These are phyloP conservation scores for Agonopterix subpropinquella DNA, from an alignment of 2,888 invertebrate genomes.

Conservation along the genomic window DNA sequence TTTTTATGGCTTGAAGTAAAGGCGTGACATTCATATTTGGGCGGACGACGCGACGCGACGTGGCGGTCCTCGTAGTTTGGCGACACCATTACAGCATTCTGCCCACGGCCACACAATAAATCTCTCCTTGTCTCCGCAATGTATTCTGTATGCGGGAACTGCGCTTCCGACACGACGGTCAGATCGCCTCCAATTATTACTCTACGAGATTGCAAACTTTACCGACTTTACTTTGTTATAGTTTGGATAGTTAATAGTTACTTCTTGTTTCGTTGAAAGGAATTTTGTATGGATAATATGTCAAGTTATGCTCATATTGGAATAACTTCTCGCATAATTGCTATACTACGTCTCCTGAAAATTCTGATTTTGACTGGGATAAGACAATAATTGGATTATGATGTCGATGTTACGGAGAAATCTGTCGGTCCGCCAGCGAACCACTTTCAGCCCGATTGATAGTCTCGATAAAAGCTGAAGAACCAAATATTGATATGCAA, in stretches of 20 bases:
- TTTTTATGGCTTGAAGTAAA: slow-evolving; percentile 41
- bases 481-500: slow-evolving; percentile 34
- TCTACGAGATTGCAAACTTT: slow-evolving; percentile 29
- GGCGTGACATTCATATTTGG: slow-evolving; percentile 37
- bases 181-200: slow-evolving; percentile 40
- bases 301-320: neutral
- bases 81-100: slow-evolving; percentile 53
- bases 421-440: too few species aligned
- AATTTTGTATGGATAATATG: neutral
- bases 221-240: slow-evolving; percentile 17
- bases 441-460: neutral
- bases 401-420: too few species aligned
- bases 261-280: slow-evolving; percentile 4
- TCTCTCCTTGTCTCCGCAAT: slow-evolving; percentile 43
- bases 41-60: too few species aligned
- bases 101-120: slow-evolving; percentile 53
- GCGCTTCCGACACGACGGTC: slow-evolving; percentile 29
- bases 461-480: slow-evolving; percentile 11
- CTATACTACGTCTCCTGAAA: too few species aligned
- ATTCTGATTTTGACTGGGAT: too few species aligned
- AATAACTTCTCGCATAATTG: neutral
- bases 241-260: slow-evolving; percentile 7
- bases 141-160: slow-evolving; percentile 45
- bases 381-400: too few species aligned
- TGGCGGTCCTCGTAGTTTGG: slow-evolving; percentile 28